These are phyloP conservation scores for Sebastes matsubarae DNA, from an alignment of 2,797 vertebrate genomes.

Conservation along the genomic window DNA sequence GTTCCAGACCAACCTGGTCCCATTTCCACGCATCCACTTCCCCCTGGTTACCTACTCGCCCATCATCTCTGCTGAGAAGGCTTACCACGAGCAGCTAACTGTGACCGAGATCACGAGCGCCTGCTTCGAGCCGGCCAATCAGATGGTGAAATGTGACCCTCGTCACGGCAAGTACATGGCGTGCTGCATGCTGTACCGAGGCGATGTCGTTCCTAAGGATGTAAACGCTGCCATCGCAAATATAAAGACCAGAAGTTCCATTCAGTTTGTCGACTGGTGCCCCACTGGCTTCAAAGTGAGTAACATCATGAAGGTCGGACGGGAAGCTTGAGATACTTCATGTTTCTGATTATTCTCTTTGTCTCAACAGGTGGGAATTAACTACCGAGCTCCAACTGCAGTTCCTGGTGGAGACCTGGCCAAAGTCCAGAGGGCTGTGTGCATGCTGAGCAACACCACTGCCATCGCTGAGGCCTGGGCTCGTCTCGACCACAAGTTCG, in stretches of 20 bases:
- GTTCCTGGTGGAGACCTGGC: slow-evolving; percentile 87
- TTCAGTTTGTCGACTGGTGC: slow-evolving; percentile 89
- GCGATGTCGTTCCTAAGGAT: slow-evolving; percentile 87
- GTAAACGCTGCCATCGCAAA: slow-evolving; percentile 86
- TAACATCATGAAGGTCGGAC: background rate
- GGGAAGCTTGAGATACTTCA: background rate
- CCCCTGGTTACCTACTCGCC: slow-evolving; percentile 71
- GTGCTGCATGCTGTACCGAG: slow-evolving; percentile 68
- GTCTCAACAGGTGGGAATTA: slow-evolving; percentile 84
- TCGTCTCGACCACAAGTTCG: slow-evolving; percentile 90
- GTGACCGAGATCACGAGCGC: slow-evolving; percentile 69
- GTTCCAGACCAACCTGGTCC: slow-evolving; percentile 76
- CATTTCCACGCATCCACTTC: slow-evolving; percentile 70
- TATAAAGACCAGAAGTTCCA: slow-evolving; percentile 84
- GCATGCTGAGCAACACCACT: slow-evolving; percentile 91
- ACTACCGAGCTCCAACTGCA: slow-evolving; percentile 87
- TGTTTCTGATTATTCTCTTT: background rate
- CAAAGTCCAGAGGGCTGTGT: slow-evolving; percentile 89
- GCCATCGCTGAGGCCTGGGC: slow-evolving; percentile 92
- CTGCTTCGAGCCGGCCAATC: slow-evolving; percentile 76
- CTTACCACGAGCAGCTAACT: slow-evolving; percentile 65
- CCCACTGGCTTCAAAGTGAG: slow-evolving; percentile 86
- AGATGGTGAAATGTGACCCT: slow-evolving; percentile 78
- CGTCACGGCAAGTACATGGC: slow-evolving; percentile 79
- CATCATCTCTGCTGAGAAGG: slow-evolving; percentile 63